A percentile compares a stretch with the other conserved stretches of the same genome.
These are phyloP conservation scores for Takifugu flavidus DNA, from an alignment of 2,113 vertebrate species.

Conservation along the genomic window DNA sequence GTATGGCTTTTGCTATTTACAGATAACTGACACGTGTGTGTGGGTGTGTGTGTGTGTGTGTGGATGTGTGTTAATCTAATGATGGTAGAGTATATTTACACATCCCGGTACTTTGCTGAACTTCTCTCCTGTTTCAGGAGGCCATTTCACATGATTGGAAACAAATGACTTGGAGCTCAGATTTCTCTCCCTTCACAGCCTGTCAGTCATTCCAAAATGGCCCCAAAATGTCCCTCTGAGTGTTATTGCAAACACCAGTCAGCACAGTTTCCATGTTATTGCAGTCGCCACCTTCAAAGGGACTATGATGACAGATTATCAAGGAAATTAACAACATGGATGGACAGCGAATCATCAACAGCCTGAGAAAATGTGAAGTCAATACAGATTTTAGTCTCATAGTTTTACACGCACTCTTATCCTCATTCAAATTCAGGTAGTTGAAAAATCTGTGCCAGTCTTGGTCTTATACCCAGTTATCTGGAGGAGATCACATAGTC, in stretches of 20 bases:
- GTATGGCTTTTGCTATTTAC: constrained; percentile 34
- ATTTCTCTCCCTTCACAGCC: constrained; percentile 56
- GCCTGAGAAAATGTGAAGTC: constrained; percentile 25
- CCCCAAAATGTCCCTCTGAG: constrained; percentile 23
- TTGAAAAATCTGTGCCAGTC: too few relatives aligned
- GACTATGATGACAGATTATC: constrained; percentile 42
- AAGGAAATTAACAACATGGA: constrained; percentile 15
- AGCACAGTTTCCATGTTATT: constrained; percentile 54
- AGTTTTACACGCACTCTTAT: too few relatives aligned
- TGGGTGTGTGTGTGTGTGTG: constrained; percentile 23
- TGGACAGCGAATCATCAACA: constrained; percentile 10
- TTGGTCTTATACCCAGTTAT: too few relatives aligned
- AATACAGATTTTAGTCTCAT: not conserved
- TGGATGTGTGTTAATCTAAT: constrained; percentile 65
- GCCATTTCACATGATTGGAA: constrained; percentile 73
- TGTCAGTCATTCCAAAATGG: constrained; percentile 57
- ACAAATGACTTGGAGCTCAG: constrained; percentile 68
- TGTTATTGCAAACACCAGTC: constrained; percentile 53
- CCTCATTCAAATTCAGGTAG: too few relatives aligned
- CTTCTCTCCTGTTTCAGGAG: constrained; percentile 60
- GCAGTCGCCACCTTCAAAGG: constrained; percentile 34
- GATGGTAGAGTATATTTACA: constrained; percentile 66
- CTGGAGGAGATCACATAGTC: too few relatives aligned
- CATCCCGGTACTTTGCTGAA: constrained; percentile 33
- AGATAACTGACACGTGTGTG: constrained; percentile 39